A percentile compares a stretch with the other conserved stretches of the same genome.
These are phyloP conservation scores for Euthynnus affinis DNA, from an alignment of 2,797 vertebrate species.

Conservation along the genomic window DNA sequence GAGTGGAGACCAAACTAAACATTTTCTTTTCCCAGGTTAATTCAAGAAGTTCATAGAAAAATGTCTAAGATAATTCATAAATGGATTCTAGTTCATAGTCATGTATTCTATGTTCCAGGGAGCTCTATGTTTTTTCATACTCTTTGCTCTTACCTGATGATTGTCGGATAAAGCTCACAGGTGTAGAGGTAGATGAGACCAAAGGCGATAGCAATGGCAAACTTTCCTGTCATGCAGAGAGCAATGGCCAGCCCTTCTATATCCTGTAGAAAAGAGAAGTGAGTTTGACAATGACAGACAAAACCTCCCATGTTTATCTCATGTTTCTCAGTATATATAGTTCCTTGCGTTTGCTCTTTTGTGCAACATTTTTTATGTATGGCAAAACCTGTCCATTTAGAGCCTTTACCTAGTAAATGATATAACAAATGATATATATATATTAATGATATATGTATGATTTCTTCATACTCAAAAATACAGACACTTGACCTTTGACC, in stretches of 20 bases:
- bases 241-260: slow-evolving; percentile 79
- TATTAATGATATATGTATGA: background rate
- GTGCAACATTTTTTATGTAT: background rate
- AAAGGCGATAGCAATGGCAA: slow-evolving; percentile 92
- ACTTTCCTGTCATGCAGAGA: slow-evolving; percentile 91
- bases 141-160: slow-evolving; percentile 86
- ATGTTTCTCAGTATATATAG: background rate
- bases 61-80: background rate
- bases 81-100: background rate
- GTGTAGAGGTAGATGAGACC: slow-evolving; percentile 95
- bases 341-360: rapidly evolving
- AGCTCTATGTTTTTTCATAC: background rate
- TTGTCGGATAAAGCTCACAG: slow-evolving; percentile 95
- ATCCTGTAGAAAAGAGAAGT: slow-evolving; percentile 70
- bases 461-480: background rate
- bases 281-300: background rate
- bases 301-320: background rate
- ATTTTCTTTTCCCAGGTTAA: too few species aligned
- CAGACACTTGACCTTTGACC: slow-evolving; percentile 9
- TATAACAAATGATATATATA: background rate
- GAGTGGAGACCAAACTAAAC: too few species aligned
- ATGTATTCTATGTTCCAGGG: background rate
- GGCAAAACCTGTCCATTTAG: background rate
- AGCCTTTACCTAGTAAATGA: background rate
- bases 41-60: too few species aligned